phyloP scores from a whole-genome alignment of 2,797 vertebrate genomes.

The Lithobates pipiens region DNA sequence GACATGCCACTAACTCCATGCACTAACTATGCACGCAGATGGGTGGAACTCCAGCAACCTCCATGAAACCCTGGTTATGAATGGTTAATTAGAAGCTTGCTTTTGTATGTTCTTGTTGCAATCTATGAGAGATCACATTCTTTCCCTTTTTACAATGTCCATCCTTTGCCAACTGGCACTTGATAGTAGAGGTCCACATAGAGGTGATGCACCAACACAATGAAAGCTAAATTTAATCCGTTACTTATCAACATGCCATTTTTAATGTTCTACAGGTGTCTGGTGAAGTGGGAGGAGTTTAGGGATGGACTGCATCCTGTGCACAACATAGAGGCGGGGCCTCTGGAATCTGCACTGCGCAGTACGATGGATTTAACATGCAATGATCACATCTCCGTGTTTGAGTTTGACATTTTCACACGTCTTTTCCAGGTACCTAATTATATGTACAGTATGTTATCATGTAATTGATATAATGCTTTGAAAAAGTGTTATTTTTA shows the following conservation, averaged over 20 bases:
- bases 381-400: constrained; percentile 85
- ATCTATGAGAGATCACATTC: too few species aligned
- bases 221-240: background rate
- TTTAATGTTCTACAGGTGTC: constrained; percentile 72
- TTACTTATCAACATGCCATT: background rate
- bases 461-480: too few species aligned
- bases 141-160: too few species aligned
- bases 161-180: too few species aligned
- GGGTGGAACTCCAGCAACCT: too few species aligned
- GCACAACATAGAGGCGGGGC: constrained; percentile 80
- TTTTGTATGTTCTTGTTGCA: too few species aligned
- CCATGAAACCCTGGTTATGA: too few species aligned
- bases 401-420: constrained; percentile 92
- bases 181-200: too few species aligned
- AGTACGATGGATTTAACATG: constrained; percentile 89
- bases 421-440: constrained; percentile 86
- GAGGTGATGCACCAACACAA: background rate
- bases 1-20: too few species aligned
- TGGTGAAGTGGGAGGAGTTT: constrained; percentile 83
- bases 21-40: too few species aligned
- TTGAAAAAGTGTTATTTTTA: too few species aligned
- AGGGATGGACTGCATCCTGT: constrained; percentile 74
- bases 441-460: background rate
- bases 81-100: too few species aligned
- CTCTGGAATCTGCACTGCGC: constrained; percentile 83